These are phyloP conservation scores for Erinaceus europaeus DNA, from an alignment of 2,113 vertebrate genomes.

Conservation along the genomic window DNA sequence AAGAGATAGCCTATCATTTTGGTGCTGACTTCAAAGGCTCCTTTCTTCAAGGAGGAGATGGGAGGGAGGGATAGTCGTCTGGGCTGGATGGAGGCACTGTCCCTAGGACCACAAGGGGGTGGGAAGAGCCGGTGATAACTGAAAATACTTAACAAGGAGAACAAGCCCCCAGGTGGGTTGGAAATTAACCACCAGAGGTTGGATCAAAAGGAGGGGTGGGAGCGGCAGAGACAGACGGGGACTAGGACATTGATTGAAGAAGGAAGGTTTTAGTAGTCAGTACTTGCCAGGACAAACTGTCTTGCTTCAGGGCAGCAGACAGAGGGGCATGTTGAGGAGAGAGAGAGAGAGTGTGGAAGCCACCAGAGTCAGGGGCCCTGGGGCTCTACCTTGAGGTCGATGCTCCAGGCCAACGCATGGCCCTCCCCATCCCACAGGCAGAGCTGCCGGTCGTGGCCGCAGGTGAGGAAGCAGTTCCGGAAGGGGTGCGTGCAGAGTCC, in stretches of 20 bases:
- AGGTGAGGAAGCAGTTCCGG: constrained; percentile 89
- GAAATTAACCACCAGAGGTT: neutral
- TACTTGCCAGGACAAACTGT: neutral
- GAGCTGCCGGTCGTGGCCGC: constrained; percentile 91
- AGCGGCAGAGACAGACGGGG: accelerated
- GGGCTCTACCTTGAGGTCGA: constrained; percentile 87
- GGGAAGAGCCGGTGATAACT: too few relatives aligned
- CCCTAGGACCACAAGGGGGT: neutral
- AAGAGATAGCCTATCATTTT: neutral
- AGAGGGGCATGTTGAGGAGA: neutral
- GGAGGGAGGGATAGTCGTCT: neutral
- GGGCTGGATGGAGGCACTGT: neutral
- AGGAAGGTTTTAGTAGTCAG: neutral
- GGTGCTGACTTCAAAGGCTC: neutral
- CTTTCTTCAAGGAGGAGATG: neutral
- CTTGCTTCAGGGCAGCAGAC: neutral
- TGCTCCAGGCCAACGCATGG: constrained; percentile 89
- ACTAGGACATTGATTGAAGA: neutral
- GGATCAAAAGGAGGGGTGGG: neutral
- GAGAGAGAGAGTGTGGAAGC: too few relatives aligned
- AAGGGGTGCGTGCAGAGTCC: constrained; percentile 90
- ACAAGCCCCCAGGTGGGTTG: neutral
- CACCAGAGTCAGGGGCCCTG: too few relatives aligned
- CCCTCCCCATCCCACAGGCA: constrained; percentile 90
- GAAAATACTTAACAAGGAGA: neutral